Evolutionary conservation across 2,113 vertebrate species (phyloP), one percentile per base, ranked within the genome.

Genomic region (Salminus brasiliensis): DNA sequence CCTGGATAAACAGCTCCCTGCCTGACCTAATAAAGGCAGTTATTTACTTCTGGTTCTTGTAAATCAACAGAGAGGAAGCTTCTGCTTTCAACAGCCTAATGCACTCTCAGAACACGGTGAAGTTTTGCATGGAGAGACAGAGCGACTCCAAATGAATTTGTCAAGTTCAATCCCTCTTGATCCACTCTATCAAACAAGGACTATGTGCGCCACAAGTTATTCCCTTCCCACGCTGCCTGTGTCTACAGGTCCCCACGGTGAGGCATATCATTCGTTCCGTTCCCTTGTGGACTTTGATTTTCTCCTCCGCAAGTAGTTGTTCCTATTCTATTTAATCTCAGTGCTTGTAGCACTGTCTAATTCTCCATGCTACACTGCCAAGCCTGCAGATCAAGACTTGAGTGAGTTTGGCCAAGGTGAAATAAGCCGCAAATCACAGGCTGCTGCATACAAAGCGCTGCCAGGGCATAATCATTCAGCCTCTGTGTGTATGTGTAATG

Each of bases 401-500:
- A 13, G 16, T 21, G 29, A 79, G 74, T 71, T 41, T 79, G 68
- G 39, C 63, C 52, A 32, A 60, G 68, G 27, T 74, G 72, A 63
- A 65, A 69, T 72, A 81, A 85, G 39, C 80, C 30, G 74, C 62
- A 66, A 81, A 83, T 81, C 80, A 77, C 49, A 72, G 59, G 43
- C 47, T 71, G 25, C 63, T 49, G 55, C 57, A 84, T 67, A 81
- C 34, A 73, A 78, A 84, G 13, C 45, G 55, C 60, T 62, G 78
- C 66, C 63, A 62, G 39, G 55, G 52, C 62, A 74, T 65, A 70
- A 45, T 32, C 79, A 74, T 74, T 59, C 55, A 39, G 62, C 32
- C 27, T 47, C 55, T 45, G 52, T 57, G 23, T 25, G 27, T 15
- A 53, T 63, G 29, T 5, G 9, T 23, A 45, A 23, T 74, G 70